Evolutionary conservation across 2,888 invertebrate genomes (phyloP).

Genomic region (Tinea pellionella): DNA sequence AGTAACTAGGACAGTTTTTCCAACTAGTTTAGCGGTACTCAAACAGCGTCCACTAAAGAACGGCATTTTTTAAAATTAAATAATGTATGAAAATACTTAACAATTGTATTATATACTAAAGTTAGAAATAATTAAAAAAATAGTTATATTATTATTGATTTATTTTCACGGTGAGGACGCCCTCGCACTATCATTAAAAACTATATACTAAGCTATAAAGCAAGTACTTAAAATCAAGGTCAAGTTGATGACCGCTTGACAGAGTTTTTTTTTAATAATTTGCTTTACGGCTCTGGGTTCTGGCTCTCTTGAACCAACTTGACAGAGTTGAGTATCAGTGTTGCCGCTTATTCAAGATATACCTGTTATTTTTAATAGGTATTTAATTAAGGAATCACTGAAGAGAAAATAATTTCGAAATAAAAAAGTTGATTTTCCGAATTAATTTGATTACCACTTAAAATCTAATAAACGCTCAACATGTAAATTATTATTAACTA

Average conservation of each 20-base stretch:
- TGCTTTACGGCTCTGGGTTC: not conserved
- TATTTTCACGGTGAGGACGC: not conserved
- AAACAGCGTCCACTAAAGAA: constrained; percentile 54
- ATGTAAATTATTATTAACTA: no score
- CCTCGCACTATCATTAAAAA: not conserved
- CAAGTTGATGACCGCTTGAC: constrained; percentile 1
- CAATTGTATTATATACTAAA: no score
- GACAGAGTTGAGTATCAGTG: not conserved
- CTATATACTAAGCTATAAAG: not conserved
- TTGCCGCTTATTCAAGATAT: not conserved
- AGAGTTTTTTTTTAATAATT: not conserved
- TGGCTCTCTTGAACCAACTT: no score
- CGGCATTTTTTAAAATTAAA: constrained; percentile 33
- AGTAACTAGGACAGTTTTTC: constrained; percentile 60
- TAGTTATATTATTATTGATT: no score
- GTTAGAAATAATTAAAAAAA: no score
- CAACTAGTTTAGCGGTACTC: constrained; percentile 65
- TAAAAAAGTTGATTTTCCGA: no score
- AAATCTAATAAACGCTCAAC: no score
- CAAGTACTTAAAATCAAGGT: not conserved
- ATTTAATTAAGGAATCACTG: no score
- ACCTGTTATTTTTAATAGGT: no score
- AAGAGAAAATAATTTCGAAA: no score
- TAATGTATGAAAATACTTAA: not conserved
- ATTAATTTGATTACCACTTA: no score